Evolutionary conservation across 2,888 invertebrate genomes (phyloP).

Genomic region (Gymnocheta viridis): DNA sequence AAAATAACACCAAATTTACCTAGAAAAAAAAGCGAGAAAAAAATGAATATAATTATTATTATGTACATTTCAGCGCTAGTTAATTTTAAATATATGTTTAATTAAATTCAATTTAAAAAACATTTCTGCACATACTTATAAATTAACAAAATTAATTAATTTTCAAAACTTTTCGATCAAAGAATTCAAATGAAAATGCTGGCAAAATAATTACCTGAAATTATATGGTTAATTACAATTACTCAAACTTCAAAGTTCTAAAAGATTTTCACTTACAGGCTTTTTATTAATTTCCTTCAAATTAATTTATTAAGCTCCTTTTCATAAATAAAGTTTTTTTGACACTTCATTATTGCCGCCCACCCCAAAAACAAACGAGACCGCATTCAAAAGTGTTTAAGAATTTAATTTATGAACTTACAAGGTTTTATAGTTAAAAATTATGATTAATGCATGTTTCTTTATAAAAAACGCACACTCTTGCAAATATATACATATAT

Average conservation of each 20-base stretch:
- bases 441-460: neutral
- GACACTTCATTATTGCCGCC: neutral
- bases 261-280: neutral
- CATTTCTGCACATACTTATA: neutral
- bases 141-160: neutral
- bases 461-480: neutral
- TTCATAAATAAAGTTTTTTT: neutral
- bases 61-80: conserved; percentile 1
- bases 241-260: neutral
- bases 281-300: no score
- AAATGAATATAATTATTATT: neutral
- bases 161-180: no score
- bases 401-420: neutral
- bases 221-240: neutral
- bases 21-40: conserved; percentile 20
- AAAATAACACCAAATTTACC: conserved; percentile 17
- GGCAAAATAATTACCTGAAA: no score
- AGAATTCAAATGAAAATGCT: no score
- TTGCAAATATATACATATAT: neutral
- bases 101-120: neutral
- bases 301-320: neutral
- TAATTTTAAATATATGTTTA: neutral
- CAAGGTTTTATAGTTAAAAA: neutral
- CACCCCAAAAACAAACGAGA: neutral
- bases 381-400: neutral